phyloP scores from a whole-genome alignment of 2,113 vertebrate genomes.

The Bubo scandiacus region DNA sequence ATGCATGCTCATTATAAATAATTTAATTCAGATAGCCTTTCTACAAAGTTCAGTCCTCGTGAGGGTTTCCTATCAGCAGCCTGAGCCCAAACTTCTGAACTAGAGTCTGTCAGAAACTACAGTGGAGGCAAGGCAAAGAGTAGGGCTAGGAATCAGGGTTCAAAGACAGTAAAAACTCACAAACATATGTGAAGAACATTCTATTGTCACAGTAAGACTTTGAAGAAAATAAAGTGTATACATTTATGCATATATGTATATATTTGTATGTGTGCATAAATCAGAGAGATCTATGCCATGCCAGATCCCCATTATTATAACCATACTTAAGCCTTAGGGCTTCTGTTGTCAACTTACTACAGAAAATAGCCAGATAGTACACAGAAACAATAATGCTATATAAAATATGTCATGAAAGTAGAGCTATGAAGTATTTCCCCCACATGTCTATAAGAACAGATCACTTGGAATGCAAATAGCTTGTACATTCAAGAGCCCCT shows the following conservation, averaged over 20 bases:
- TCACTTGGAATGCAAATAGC: not conserved
- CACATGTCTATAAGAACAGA: not conserved
- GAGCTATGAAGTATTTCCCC: not conserved
- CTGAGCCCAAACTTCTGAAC: not conserved
- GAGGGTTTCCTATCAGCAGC: not conserved
- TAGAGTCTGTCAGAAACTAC: not conserved
- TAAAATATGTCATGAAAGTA: not conserved
- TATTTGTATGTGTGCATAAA: not conserved
- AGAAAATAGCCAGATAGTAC: not conserved
- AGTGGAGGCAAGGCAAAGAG: not conserved
- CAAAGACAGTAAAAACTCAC: not conserved
- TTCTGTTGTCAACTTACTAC: not conserved
- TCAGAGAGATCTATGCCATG: not conserved
- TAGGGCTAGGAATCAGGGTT: not conserved
- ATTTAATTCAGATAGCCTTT: slow-evolving; percentile 17
- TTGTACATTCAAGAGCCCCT: not conserved
- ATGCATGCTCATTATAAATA: slow-evolving; percentile 21
- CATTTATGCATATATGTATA: no score
- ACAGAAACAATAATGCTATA: not conserved
- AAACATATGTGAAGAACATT: not conserved
- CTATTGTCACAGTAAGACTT: not conserved
- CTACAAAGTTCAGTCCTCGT: not conserved
- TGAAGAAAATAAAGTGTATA: not conserved
- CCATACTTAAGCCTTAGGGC: not conserved
- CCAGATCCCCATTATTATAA: not conserved